phyloP scores from a whole-genome alignment of 2,888 invertebrate species.

The Cephus sareptanus region DNA sequence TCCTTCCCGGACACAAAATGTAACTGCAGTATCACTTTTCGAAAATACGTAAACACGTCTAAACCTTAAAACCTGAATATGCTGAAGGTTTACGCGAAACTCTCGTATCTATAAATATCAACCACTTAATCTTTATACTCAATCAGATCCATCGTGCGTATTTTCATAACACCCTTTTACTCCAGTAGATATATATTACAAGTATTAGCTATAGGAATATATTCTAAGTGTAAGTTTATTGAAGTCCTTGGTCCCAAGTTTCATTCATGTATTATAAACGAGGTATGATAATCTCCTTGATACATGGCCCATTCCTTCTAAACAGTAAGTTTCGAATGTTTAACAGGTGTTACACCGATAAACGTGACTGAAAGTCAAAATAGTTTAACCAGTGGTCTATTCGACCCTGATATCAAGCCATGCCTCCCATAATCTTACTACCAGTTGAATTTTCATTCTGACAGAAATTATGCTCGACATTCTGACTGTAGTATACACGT shows the following conservation, averaged over 20 bases:
- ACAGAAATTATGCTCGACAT: not conserved
- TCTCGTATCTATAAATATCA: slow-evolving; percentile 43
- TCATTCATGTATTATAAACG: not conserved
- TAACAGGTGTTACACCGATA: not conserved
- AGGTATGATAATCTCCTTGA: not conserved
- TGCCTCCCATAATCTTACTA: not conserved
- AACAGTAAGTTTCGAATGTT: not conserved
- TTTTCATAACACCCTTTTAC: not conserved
- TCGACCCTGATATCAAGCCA: not conserved
- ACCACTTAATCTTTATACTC: slow-evolving; percentile 15
- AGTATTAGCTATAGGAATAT: not conserved
- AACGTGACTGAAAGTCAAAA: not conserved
- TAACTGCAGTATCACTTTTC: not conserved
- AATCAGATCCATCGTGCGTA: not conserved
- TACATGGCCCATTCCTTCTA: not conserved
- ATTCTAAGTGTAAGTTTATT: not conserved
- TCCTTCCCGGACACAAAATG: not conserved
- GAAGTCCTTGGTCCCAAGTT: not conserved
- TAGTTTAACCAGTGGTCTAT: not conserved
- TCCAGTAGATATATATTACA: not conserved
- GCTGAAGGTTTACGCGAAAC: slow-evolving; percentile 34
- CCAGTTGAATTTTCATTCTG: not conserved
- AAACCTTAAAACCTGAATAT: slow-evolving; percentile 13
- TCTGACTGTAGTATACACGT: not conserved
- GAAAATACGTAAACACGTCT: not conserved